Evolutionary conservation across 2,797 vertebrate species (phyloP), one percentile per base, ranked within the genome.

Genomic region (Melanotaenia boesemani): DNA sequence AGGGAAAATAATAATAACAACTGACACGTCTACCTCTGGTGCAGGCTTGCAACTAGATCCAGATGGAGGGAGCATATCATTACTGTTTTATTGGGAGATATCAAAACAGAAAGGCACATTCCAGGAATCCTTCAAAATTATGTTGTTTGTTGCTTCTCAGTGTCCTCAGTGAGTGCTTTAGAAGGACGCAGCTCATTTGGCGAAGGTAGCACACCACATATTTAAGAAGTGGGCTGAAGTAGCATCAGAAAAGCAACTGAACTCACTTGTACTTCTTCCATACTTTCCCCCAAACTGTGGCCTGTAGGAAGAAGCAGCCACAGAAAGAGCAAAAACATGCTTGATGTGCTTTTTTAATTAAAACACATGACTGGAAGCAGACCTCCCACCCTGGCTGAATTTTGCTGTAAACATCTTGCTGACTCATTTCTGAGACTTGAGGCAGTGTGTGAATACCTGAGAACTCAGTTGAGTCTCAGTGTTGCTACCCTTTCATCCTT

Each of bases 21-120:
- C 83, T 86, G 93, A 91, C 90, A 90, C 65, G 56, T 90, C 85
- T 78, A 91, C 85, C 86, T 89, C 90, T 85, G 86, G 82, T 13
- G 55, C 82, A 88, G 86, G 82, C 85, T 82, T 83, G 87, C 86
- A 94, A 95, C 91, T 90, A 76, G 87, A 93, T 93, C 91, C 93
- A 94, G 93, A 94, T 94, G 94, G 87, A 81, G 80, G 60, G 74
- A 88, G 82, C 76, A 67, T 87, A 89, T 92, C 88, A 86, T 94
- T 92, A 92, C 91, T 2, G 57, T 92, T 94, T 94, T 91, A 94
- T 92, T 93, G 86, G 84, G 83, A 88, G 84, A 91, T 93, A 93
- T 94, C 85, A 92, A 93, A 94, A 93, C 91, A 92, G 79, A 91
- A 74, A 77, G 80, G 30, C 71, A 74, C 85, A 87, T 92, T 90